Conservation (phyloP, 2,113 vertebrate species). For the Riparia riparia region DNA sequence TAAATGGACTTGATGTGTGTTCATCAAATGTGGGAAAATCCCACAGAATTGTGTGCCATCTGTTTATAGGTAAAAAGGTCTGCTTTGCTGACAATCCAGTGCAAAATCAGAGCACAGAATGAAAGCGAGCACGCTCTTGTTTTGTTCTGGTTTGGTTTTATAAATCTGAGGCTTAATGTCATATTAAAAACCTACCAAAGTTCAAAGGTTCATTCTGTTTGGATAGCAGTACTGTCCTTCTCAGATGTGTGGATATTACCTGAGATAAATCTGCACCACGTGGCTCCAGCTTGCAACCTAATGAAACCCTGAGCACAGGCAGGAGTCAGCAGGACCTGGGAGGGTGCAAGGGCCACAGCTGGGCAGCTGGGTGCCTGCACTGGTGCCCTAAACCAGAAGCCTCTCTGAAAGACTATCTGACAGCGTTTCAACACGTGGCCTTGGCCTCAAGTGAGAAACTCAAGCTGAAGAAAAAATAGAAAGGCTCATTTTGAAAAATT, state of each 20-base stretch:
- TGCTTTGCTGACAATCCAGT: slow-evolving; percentile 16
- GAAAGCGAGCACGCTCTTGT: background rate
- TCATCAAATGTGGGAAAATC: slow-evolving; percentile 59
- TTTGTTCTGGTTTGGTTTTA: slow-evolving; percentile 32
- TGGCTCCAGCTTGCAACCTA: background rate
- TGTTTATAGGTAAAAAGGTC: slow-evolving; percentile 31
- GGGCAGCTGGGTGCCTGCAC: background rate
- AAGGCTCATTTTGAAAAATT: background rate
- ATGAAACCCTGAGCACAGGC: background rate
- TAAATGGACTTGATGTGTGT: slow-evolving; percentile 45
- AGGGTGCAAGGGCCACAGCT: background rate
- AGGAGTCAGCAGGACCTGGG: background rate
- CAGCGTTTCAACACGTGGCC: background rate
- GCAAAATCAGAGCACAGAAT: slow-evolving; percentile 21
- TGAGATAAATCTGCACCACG: background rate
- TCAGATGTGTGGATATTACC: slow-evolving; percentile 10
- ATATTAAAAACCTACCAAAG: slow-evolving; percentile 12
- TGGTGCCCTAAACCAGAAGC: background rate
- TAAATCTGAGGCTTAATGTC: background rate
- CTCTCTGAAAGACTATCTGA: background rate
- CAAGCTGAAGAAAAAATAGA: background rate
- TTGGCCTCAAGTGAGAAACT: background rate
- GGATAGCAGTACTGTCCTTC: background rate
- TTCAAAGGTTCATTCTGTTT: slow-evolving; percentile 45
- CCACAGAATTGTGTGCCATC: slow-evolving; percentile 23